Conservation (phyloP, 2,888 invertebrate genomes). For the Pachydiplax longipennis region DNA sequence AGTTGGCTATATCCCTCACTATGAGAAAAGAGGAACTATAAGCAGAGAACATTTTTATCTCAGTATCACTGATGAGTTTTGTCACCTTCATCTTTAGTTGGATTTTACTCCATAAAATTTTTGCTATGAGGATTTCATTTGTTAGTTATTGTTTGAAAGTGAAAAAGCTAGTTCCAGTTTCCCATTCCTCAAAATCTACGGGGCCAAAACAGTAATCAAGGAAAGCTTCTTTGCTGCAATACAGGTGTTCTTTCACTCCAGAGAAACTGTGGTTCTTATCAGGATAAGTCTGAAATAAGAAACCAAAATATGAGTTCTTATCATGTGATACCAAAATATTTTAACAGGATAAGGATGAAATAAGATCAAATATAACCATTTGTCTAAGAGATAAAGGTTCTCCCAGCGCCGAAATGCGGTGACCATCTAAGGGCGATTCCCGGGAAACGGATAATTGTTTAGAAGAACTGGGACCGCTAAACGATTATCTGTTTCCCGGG, state of each 20-base stretch:
- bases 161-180: conserved; percentile 66
- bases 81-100: background rate
- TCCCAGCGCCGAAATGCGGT: too few species aligned
- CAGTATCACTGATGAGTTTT: background rate
- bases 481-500: too few species aligned
- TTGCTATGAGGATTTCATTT: background rate
- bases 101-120: background rate
- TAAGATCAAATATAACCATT: too few species aligned
- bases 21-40: background rate
- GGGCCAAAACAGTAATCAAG: conserved; percentile 84
- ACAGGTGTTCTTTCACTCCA: conserved; percentile 78
- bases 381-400: too few species aligned
- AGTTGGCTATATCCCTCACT: background rate
- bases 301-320: too few species aligned
- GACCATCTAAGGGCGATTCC: too few species aligned
- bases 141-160: conserved; percentile 58
- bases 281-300: conserved; percentile 76
- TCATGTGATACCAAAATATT: too few species aligned
- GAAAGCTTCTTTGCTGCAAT: conserved; percentile 85
- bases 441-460: too few species aligned
- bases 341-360: too few species aligned
- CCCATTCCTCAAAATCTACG: conserved; percentile 74
- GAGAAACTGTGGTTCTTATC: conserved; percentile 82
- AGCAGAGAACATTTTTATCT: background rate
- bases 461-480: too few species aligned